phyloP scores from a whole-genome alignment of 1,140 invertebrate species.

The honey bee (Apis mellifera) region Amel_HAv3.1 CM009938.2:6065001-6065500 shows the following conservation, averaged over 20 bases:
- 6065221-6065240: neutral
- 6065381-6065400: slow-evolving; percentile 72
- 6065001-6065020: too few relatives aligned
- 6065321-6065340: slow-evolving; percentile 73
- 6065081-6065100: too few relatives aligned
- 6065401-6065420: slow-evolving; percentile 72
- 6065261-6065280: slow-evolving; percentile 19
- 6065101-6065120: too few relatives aligned
- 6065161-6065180: too few relatives aligned
- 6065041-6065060: too few relatives aligned
- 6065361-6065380: slow-evolving; percentile 76
- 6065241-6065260: neutral
- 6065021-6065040: too few relatives aligned
- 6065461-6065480: slow-evolving; percentile 80
- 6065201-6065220: neutral
- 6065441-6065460: slow-evolving; percentile 77
- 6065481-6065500: slow-evolving; percentile 48
- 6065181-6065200: too few relatives aligned
- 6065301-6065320: slow-evolving; percentile 55
- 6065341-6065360: slow-evolving; percentile 74
- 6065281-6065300: slow-evolving; percentile 72
- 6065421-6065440: slow-evolving; percentile 75
- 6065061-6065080: too few relatives aligned
- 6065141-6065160: too few relatives aligned
- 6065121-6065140: too few relatives aligned